A percentile compares a stretch with the other conserved stretches of the same genome.
Conservation (phyloP, 2,113 vertebrate genomes). For the Astatotilapia flaviijosephi region DNA sequence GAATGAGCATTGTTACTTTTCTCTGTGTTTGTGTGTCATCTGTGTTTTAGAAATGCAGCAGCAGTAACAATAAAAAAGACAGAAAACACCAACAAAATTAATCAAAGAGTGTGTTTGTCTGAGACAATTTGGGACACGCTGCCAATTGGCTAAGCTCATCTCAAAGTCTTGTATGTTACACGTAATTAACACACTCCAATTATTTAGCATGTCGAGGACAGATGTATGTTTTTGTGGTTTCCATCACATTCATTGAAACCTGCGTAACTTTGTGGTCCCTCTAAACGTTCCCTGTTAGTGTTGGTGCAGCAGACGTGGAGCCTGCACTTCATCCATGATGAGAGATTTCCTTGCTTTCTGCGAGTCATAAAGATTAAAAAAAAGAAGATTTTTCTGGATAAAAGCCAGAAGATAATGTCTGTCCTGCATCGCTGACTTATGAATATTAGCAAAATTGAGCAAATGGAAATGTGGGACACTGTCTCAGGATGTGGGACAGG, state of each 20-base stretch:
- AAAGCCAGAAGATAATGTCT: not conserved
- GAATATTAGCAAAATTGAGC: not conserved
- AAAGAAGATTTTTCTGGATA: not conserved
- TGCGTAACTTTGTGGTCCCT: not conserved
- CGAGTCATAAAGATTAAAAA: not conserved
- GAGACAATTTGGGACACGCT: not conserved
- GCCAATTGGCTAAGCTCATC: not conserved
- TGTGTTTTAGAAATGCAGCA: not conserved
- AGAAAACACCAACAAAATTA: not conserved
- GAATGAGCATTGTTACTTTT: not conserved
- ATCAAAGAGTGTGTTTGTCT: not conserved
- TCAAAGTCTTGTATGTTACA: not conserved
- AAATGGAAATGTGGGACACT: not conserved
- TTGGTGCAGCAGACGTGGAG: not conserved
- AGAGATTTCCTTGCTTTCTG: not conserved
- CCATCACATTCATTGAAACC: not conserved
- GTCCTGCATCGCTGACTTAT: not conserved
- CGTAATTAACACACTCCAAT: accelerated
- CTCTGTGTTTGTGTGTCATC: not conserved
- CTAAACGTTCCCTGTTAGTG: not conserved
- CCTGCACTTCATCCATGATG: not conserved
- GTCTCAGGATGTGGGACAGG: not conserved
- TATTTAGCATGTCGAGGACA: not conserved
- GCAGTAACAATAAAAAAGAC: not conserved
- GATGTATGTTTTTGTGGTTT: not conserved